Conservation (phyloP, 2,888 invertebrate genomes). For the Lochmaea capreae region DNA sequence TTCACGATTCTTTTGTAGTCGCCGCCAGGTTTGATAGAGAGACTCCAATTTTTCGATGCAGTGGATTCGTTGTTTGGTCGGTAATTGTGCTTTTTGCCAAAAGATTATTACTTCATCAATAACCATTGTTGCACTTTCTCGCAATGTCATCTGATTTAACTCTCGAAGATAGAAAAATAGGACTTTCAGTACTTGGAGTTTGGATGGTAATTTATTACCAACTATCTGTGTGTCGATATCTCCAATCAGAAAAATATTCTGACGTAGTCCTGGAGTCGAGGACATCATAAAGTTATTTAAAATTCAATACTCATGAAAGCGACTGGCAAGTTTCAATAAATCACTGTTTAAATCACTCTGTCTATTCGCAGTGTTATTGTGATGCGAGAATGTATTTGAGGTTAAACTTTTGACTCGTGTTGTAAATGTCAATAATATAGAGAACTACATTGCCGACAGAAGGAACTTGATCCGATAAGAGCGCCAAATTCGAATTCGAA, state of each 20-base stretch:
- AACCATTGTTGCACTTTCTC: conserved; percentile 9
- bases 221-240: conserved; percentile 3
- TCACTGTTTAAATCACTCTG: not conserved
- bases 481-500: no score
- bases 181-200: conserved; percentile 8
- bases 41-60: not conserved
- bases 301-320: not conserved
- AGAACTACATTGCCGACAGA: not conserved
- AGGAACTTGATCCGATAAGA: not conserved
- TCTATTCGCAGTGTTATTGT: not conserved
- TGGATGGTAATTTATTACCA: conserved; percentile 13
- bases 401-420: no score
- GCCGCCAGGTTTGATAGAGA: not conserved
- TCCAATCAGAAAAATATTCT: not conserved
- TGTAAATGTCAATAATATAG: no score
- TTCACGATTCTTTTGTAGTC: not conserved
- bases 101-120: conserved; percentile 9
- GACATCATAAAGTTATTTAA: not conserved
- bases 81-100: conserved; percentile 13
- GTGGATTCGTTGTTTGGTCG: not conserved
- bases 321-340: not conserved
- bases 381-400: no score
- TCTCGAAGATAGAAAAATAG: conserved; percentile 8
- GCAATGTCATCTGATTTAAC: conserved; percentile 2
- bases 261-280: not conserved